Percentiles rank a stretch among this genome's conserved stretches.
phyloP scores from a whole-genome alignment of 1,140 invertebrate species.

The Drosophila navojoa region DNA sequence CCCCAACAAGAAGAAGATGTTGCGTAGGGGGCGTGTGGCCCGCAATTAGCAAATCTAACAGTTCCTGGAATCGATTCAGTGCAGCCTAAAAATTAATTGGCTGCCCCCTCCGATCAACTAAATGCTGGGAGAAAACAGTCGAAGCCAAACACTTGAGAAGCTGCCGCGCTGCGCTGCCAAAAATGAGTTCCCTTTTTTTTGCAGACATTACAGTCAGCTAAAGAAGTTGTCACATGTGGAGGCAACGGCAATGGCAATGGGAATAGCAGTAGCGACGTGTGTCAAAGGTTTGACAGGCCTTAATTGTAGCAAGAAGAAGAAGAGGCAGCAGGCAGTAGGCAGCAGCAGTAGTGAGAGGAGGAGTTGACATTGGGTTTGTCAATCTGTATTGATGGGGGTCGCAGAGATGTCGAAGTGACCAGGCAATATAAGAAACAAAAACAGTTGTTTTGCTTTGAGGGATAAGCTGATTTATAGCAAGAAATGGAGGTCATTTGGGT shows the following conservation, averaged over 20 bases:
- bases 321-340: not conserved
- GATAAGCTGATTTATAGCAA: conserved; percentile 24
- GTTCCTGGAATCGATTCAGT: conserved; percentile 79
- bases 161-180: conserved; percentile 51
- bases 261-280: conserved; percentile 47
- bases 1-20: not conserved
- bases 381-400: conserved; percentile 7
- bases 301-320: conserved; percentile 55
- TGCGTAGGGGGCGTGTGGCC: conserved; percentile 48
- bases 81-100: conserved; percentile 71
- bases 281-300: conserved; percentile 82
- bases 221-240: conserved; percentile 60
- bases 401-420: conserved; percentile 13
- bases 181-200: conserved; percentile 48
- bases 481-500: not conserved
- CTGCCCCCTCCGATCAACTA: conserved; percentile 22
- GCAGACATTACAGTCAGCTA: conserved; percentile 20
- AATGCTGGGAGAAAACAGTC: conserved; percentile 8
- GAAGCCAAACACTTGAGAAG: conserved; percentile 20
- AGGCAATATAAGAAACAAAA: conserved; percentile 20
- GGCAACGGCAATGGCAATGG: conserved; percentile 13
- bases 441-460: not conserved
- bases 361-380: conserved; percentile 4
- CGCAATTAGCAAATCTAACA: conserved; percentile 83
- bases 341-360: not conserved